Evolutionary conservation across 2,113 vertebrate species (phyloP), one percentile per base, ranked within the genome.

Genomic region (Calidris pygmaea): DNA sequence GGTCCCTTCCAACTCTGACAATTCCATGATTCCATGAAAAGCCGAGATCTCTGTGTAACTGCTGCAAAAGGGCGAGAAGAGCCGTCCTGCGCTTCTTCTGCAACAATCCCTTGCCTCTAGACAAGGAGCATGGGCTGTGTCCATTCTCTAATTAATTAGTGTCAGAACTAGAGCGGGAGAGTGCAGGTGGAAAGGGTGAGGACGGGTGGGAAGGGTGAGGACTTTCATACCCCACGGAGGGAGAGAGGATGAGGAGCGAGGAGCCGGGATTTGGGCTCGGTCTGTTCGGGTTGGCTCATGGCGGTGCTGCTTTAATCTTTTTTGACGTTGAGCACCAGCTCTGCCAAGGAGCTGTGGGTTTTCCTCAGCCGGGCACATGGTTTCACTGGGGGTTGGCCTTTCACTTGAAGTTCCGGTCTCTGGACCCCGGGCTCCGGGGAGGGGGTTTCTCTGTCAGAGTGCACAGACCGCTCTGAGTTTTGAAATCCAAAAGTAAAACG

Each of bases 311-410:
- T 41, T 23, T 4, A 29, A 29, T 14, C 35, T 21, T 18, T 15
- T 14, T 24, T 6, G 17, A 45, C 0, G 8, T 48, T 16, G 58
- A 72, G 65, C 58, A 32, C 35, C 32, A 7, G 62, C 55, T 68
- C 45, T 50, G 35, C 73, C 11, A 1, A 14, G 60, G 30, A 32
- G 39, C 60, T 18, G n/a, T 5, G 0, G 26, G 32, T 24, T 56
- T 12, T 58, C 23, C 35, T 37, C 3, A 3, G 45, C 19, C 1
- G 0, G 6, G 12, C 16, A 7, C 4, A 4, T 0, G 4, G 55
- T 10, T 39, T 11, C 9, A 7, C 48, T 0, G 2, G 53, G 45
- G 18, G 30, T 11, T 19, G 43, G 17, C 0, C n/a, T 18, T 41
- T 7, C 20, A 15, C 7, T 12, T 13, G 62, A 11, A 27, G 70